phyloP scores from a whole-genome alignment of 2,113 vertebrate genomes.

The Paraplagusia blochii region DNA sequence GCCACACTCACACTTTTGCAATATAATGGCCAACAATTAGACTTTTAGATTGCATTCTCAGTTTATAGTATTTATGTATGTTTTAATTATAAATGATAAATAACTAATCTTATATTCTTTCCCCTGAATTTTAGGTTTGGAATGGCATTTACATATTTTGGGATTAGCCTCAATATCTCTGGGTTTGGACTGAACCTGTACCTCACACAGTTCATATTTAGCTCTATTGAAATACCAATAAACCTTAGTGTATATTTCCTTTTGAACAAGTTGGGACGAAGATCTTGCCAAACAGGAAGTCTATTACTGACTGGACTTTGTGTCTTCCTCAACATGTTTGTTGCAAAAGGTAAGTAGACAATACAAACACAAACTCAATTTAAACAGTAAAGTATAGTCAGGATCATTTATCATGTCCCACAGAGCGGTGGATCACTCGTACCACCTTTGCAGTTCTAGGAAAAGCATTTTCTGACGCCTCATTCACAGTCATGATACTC shows the following conservation, averaged over 20 bases:
- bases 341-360: conserved; percentile 66
- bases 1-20: too few species aligned
- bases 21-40: too few species aligned
- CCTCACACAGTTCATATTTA: conserved; percentile 72
- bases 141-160: conserved; percentile 77
- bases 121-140: conserved; percentile 67
- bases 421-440: conserved; percentile 70
- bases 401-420: neutral
- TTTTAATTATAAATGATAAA: too few species aligned
- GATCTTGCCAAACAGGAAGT: conserved; percentile 32
- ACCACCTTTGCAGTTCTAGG: conserved; percentile 76
- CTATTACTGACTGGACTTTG: conserved; percentile 66
- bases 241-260: conserved; percentile 65
- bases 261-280: conserved; percentile 65
- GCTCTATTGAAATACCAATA: conserved; percentile 68
- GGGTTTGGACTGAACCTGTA: conserved; percentile 72
- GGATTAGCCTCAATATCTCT: conserved; percentile 73
- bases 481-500: conserved; percentile 81
- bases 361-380: too few species aligned
- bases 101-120: too few species aligned
- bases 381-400: too few species aligned
- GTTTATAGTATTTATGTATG: too few species aligned
- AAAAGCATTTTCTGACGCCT: conserved; percentile 83
- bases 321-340: conserved; percentile 75
- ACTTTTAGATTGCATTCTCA: too few species aligned